Conservation (phyloP, 2,113 vertebrate species). For the Antennarius striatus region DNA sequence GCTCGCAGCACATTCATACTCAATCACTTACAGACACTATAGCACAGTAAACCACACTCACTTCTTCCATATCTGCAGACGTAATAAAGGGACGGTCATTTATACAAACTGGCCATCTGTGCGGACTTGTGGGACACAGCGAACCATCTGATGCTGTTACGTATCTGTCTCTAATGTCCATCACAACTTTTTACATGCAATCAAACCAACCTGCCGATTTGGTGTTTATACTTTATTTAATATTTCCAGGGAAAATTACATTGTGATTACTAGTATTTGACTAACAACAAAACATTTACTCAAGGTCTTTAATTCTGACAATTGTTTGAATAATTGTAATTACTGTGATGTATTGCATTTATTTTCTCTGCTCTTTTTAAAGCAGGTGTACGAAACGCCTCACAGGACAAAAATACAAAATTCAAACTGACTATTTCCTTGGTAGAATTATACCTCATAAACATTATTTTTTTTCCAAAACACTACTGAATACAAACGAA, state of each 20-base stretch:
- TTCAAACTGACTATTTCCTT: no score
- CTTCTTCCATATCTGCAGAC: constrained; percentile 21
- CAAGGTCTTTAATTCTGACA: not conserved
- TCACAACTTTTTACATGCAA: not conserved
- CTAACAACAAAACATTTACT: no score
- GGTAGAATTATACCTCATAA: no score
- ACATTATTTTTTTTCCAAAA: no score
- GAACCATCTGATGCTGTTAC: constrained; percentile 4
- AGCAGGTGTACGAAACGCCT: no score
- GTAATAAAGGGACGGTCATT: constrained; percentile 23
- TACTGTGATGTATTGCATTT: no score
- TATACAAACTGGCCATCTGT: constrained; percentile 52
- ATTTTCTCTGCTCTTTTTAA: no score
- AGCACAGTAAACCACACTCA: constrained; percentile 41
- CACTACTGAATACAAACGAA: no score
- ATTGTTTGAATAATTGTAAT: not conserved
- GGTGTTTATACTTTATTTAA: not conserved
- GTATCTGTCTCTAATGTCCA: not conserved
- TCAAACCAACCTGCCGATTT: not conserved
- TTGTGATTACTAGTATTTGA: no score
- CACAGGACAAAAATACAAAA: no score
- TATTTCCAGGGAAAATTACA: no score
- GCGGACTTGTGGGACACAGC: constrained; percentile 25
- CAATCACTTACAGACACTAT: constrained; percentile 33
- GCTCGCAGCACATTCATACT: constrained; percentile 29